Base-by-base conservation (phyloP, 1,140 invertebrate species). In the Drosophila punjabiensis region DNA sequence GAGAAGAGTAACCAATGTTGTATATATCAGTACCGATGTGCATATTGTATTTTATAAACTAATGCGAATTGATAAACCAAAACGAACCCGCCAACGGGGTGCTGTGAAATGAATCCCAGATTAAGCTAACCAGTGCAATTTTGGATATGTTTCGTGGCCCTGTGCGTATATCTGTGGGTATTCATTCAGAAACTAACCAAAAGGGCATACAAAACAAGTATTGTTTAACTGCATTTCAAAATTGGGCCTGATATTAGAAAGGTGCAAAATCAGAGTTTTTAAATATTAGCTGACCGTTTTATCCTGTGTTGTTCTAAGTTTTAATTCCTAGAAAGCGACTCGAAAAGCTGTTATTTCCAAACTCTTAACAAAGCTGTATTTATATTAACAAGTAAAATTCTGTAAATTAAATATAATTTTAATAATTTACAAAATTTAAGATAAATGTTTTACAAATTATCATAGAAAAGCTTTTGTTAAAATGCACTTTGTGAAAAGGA, bases 31-130 rank as follows among this genome's bases (percentile, higher is more conserved):
- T 79, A 65, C 56, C 43, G 64, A 80, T 71, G 62, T 83, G 33
- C 53, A 63, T 82, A 56, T 50, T 73, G 52, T 73, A 68, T 80
- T 76, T 85, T 64, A 79, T 79, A 79, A 82, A 81, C 53, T 63
- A 81, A 75, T 81, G 60, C 67, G 66, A 79, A 79, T 18, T 52
- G 58, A 70, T 60, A 73, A 79, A 79, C 67, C 45, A 79, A 79
- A 56, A 48, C 24, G 13, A 37, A 83, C 30, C 1, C 2, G 9
- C 8, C 18, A 48, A 45, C n/a, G 32, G 39, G 71, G 65, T 56
- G 80, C 68, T 79, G 37, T 79, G 55, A 67, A 83, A 69, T 79
- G 24, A 79, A 68, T 83, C 67, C 81, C 56, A 64, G 59, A 71
- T 80, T 58, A 48, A 64, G 35, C 37, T 24, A 45, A 35, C 9